Percentiles rank a stretch among this genome's conserved stretches.
These are phyloP conservation scores for Adelges cooleyi DNA, from an alignment of 1,140 invertebrate genomes.

Conservation along the genomic window DNA sequence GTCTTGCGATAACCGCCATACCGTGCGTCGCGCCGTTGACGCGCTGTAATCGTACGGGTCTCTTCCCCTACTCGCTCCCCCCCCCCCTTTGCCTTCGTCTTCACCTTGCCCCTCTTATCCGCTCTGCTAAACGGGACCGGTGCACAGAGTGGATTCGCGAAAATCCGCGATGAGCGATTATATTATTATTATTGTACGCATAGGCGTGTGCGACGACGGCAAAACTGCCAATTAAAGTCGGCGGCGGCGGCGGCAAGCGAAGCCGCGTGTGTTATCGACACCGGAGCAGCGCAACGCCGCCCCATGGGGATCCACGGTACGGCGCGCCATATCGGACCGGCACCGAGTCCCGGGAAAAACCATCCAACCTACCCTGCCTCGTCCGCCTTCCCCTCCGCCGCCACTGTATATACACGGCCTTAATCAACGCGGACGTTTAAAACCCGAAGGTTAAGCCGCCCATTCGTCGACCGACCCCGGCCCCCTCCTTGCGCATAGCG, in stretches of 20 bases:
- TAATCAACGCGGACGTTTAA: background rate
- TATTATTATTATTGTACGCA: background rate
- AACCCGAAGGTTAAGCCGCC: too few species aligned
- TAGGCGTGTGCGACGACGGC: slow-evolving; percentile 1
- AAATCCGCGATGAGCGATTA: background rate
- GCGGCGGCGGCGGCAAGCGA: background rate
- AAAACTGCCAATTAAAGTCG: slow-evolving; percentile 27
- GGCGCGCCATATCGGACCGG: slow-evolving; percentile 22
- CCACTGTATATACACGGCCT: background rate
- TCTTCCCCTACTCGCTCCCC: background rate
- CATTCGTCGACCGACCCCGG: too few species aligned
- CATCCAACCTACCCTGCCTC: too few species aligned
- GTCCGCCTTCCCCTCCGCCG: background rate
- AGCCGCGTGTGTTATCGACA: slow-evolving; percentile 26
- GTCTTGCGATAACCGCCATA: too few species aligned
- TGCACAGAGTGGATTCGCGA: slow-evolving; percentile 10
- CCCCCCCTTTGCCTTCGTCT: background rate
- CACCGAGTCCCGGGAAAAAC: background rate
- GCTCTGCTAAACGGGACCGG: background rate
- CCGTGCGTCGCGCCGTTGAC: too few species aligned
- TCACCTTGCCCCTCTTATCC: background rate
- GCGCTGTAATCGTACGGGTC: too few species aligned
- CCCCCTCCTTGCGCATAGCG: too few species aligned
- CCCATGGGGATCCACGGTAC: slow-evolving; percentile 26
- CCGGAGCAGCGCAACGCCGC: slow-evolving; percentile 23